Evolutionary conservation across 2,888 invertebrate genomes (phyloP).

Genomic region (Pasiphila rectangulata): DNA sequence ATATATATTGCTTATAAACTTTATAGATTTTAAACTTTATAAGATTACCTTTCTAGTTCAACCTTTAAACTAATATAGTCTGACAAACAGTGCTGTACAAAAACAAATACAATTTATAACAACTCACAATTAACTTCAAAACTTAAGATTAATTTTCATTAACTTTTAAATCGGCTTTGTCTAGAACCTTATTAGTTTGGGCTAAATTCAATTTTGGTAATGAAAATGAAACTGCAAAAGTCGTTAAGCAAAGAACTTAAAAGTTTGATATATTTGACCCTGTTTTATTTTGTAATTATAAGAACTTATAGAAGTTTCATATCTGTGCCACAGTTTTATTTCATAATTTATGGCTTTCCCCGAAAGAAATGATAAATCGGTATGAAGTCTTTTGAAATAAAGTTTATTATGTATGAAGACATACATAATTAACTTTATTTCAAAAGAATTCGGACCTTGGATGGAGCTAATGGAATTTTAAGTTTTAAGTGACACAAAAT

Average conservation of each 20-base stretch:
- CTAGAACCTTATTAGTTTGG: not conserved
- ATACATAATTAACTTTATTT: constrained; percentile 11
- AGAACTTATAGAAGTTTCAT: constrained; percentile 8
- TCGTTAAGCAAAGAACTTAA: not conserved
- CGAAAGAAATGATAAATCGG: constrained; percentile 23
- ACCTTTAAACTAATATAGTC: too few relatives aligned
- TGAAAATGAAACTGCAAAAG: not conserved
- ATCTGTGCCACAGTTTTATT: constrained; percentile 3
- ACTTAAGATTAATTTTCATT: too few relatives aligned
- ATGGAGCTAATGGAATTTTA: not conserved
- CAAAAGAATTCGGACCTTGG: constrained; percentile 8
- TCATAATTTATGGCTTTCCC: constrained; percentile 12
- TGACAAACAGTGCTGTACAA: too few relatives aligned
- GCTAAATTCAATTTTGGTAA: not conserved
- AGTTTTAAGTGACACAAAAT: not conserved
- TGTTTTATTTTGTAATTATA: constrained; percentile 5
- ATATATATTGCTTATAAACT: too few relatives aligned
- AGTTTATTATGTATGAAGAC: too few relatives aligned
- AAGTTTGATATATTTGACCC: constrained; percentile 9
- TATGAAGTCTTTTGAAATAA: constrained; percentile 6
- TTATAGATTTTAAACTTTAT: too few relatives aligned
- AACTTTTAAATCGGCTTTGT: not conserved
- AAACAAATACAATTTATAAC: too few relatives aligned
- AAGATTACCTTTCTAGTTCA: too few relatives aligned
- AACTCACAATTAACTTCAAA: too few relatives aligned